Base-by-base conservation (phyloP, 1,140 invertebrate species). In the Drosophila prosaltans region DNA sequence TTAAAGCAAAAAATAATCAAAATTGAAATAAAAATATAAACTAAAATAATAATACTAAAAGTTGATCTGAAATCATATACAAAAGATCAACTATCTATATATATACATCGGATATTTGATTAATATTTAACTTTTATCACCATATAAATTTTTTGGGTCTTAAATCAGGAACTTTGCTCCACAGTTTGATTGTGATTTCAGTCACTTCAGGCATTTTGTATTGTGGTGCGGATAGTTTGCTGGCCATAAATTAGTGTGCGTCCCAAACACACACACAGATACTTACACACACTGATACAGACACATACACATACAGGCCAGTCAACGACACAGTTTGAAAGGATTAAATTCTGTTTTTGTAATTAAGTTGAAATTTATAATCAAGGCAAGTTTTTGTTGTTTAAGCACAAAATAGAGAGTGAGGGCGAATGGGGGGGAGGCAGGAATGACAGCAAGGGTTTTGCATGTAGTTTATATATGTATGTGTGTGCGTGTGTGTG, bases 281-380 rank as follows among this genome's bases (percentile, higher is more conserved):
- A 36, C 28, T 40, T 26, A 48, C 7, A 43, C 24, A 32, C 30
- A 54, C 28, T 16, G 39, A 57, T 57, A 66, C 64, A 55, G 48
- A 36, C 57, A 64, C 61, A 61, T 51, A 48, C 70, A 63, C 43
- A 77, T 36, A 41, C 61, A 51, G 45, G 45, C 21, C 45, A 51
- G 72, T 64, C 72, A 69, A 80, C 83, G 83, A 86, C 83, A 86
- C 84, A 88, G 74, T 84, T 89, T 65, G 85, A 89, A 89, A 65
- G 84, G 84, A 89, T 89, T 89, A 89, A 89, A 81, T 75, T 89
- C 80, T 89, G 84, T 89, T 89, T 89, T 89, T 83, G 84, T 89
- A 89, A 89, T 89, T 89, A 89, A 89, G 84, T 89, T 89, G 84
- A 89, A 89, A 89, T 89, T 89, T 89, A 89, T 89, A 89, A 89